These are phyloP conservation scores for Cottoperca gobio DNA, from an alignment of 2,797 vertebrate genomes.

Conservation along the genomic window DNA sequence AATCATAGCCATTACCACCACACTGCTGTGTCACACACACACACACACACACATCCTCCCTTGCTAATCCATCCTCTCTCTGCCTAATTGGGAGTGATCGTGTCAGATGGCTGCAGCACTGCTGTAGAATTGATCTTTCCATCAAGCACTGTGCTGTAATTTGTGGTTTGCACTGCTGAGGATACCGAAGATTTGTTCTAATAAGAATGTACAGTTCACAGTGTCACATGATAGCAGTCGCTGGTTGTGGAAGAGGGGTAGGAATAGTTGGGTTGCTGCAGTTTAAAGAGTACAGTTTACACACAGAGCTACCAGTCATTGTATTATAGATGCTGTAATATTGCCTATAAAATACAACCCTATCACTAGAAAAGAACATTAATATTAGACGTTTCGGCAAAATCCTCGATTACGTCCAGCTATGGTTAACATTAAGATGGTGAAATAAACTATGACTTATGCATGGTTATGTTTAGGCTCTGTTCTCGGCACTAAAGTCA, in stretches of 20 bases:
- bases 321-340: too few species aligned
- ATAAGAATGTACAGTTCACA: slow-evolving; percentile 38
- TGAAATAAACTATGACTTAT: too few species aligned
- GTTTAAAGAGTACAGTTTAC: not conserved
- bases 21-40: not conserved
- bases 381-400: too few species aligned
- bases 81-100: slow-evolving; percentile 14
- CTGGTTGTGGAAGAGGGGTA: not conserved
- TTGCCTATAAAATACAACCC: too few species aligned
- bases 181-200: slow-evolving; percentile 36
- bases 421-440: too few species aligned
- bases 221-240: not conserved
- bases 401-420: too few species aligned
- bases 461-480: too few species aligned
- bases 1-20: not conserved
- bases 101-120: slow-evolving; percentile 52
- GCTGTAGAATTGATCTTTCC: slow-evolving; percentile 75
- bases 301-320: not conserved
- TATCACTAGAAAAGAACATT: too few species aligned
- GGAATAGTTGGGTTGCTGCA: not conserved
- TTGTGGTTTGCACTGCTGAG: slow-evolving; percentile 50
- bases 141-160: slow-evolving; percentile 64
- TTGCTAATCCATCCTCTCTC: slow-evolving; percentile 10
- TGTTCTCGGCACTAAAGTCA: too few species aligned
- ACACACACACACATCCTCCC: not conserved